Conservation (phyloP, 2,888 invertebrate species). For the Protodeltote pygarga region DNA sequence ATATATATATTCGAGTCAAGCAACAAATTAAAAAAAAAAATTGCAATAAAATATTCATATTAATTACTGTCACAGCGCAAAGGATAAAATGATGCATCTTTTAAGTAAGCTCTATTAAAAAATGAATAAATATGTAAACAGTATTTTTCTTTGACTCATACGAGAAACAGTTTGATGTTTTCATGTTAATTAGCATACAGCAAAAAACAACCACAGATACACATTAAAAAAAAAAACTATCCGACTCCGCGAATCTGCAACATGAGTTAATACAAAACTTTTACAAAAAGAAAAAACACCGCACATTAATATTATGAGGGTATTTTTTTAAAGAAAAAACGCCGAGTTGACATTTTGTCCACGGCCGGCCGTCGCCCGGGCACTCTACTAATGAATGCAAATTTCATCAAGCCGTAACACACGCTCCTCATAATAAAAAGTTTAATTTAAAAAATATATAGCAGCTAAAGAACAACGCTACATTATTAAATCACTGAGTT, state of each 20-base stretch:
- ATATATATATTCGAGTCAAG: no score
- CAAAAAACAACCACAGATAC: slow-evolving; percentile 10
- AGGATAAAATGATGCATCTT: no score
- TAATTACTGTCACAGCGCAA: no score
- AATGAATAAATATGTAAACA: no score
- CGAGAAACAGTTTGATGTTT: slow-evolving; percentile 9
- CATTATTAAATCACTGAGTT: slow-evolving; percentile 56
- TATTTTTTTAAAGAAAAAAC: slow-evolving; percentile 36
- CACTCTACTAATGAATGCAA: slow-evolving; percentile 80
- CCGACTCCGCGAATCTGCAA: slow-evolving; percentile 26
- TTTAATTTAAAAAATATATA: slow-evolving; percentile 62
- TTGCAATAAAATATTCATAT: no score
- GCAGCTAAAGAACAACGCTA: slow-evolving; percentile 41
- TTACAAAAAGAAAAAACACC: slow-evolving; percentile 40
- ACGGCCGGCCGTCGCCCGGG: slow-evolving; percentile 48
- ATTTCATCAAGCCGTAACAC: slow-evolving; percentile 75
- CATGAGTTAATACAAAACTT: slow-evolving; percentile 47
- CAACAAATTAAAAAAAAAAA: no score
- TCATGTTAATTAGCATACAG: slow-evolving; percentile 15
- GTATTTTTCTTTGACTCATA: not conserved
- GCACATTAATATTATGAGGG: slow-evolving; percentile 48
- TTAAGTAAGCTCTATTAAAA: no score
- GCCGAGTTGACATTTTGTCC: slow-evolving; percentile 53
- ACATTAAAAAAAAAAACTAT: slow-evolving; percentile 29
- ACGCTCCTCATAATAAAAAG: slow-evolving; percentile 68